Evolutionary conservation across 2,113 vertebrate species (phyloP), one percentile per base, ranked within the genome.

Genomic region (Panurus biarmicus): DNA sequence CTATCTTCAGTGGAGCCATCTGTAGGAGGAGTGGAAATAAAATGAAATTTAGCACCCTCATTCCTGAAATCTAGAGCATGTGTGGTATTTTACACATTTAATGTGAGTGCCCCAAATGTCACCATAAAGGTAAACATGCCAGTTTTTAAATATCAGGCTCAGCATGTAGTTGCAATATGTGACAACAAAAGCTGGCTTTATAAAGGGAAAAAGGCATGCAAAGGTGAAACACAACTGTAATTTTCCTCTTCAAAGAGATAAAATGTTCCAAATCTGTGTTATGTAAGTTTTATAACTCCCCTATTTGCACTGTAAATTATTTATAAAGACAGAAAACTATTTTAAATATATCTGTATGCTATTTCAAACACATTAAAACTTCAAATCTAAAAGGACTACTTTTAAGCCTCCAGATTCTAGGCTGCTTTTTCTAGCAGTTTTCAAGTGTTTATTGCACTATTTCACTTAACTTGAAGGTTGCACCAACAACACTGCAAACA

Each of bases 71-170:
- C 51, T 69, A 91, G 23, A 6, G 2, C 1, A 14, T 42, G 67
- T 79, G 84, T 92, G 87, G 77, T 70, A 95, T 85, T 96, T 95
- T 84, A 82, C 84, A 89, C 54, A 36, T 91, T 76, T 89, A 87
- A 85, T 91, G 58, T 35, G 66, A 85, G 36, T 67, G 23, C 50
- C 66, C 70, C 67, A 87, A 95, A 92, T 91, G 81, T 61, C 42
- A 93, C 42, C 1, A 1, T 36, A 50, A 75, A 91, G n/a, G 87
- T 91, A 96, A 95, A 96, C 84, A 91, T 13, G 54, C 10, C 84
- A 70, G n/a, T n/a, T 85, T 77, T 87, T 51, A 92, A 95, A 87
- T 79, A 91, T 42, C 89, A 94, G 58, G 14, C 54, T 79, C 67
- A 83, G 82, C 42, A 38, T 15, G 44, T 11, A 79, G 58, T 25